phyloP scores from a whole-genome alignment of 2,797 vertebrate genomes.

The Pempheris klunzingeri region DNA sequence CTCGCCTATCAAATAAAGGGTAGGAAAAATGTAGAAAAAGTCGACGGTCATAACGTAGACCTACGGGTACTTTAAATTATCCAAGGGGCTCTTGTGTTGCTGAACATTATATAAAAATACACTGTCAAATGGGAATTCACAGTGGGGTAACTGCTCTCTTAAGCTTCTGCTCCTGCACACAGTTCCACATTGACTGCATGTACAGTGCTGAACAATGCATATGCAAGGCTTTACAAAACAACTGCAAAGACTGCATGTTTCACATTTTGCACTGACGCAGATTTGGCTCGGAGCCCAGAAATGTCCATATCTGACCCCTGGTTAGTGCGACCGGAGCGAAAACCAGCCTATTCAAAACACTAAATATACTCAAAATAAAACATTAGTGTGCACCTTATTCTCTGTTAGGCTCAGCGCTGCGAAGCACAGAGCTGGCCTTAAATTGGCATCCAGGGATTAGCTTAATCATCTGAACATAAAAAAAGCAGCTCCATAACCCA shows the following conservation, averaged over 20 bases:
- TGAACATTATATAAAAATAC: background rate
- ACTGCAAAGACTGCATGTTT: background rate
- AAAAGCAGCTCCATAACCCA: conserved; percentile 51
- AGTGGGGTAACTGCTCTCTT: background rate
- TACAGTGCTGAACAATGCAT: background rate
- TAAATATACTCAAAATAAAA: conserved; percentile 2
- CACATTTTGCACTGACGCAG: background rate
- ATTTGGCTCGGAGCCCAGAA: background rate
- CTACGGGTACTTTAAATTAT: too few species aligned
- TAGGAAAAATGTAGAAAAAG: too few species aligned
- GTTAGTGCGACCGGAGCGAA: background rate
- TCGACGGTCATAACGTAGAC: background rate
- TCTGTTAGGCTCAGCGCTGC: conserved; percentile 4
- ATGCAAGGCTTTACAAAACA: background rate
- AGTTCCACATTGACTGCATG: background rate
- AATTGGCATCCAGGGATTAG: conserved; percentile 62
- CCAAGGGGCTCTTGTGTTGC: background rate
- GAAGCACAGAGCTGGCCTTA: conserved; percentile 36
- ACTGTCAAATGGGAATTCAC: background rate
- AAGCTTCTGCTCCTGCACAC: background rate
- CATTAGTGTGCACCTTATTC: conserved; percentile 3
- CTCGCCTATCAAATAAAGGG: background rate
- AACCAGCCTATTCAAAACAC: background rate
- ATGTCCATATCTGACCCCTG: background rate
- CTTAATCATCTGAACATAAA: conserved; percentile 64